A percentile compares a stretch with the other conserved stretches of the same genome.
These are phyloP conservation scores for Diarsia mendica DNA, from an alignment of 2,888 invertebrate species.

Conservation along the genomic window DNA sequence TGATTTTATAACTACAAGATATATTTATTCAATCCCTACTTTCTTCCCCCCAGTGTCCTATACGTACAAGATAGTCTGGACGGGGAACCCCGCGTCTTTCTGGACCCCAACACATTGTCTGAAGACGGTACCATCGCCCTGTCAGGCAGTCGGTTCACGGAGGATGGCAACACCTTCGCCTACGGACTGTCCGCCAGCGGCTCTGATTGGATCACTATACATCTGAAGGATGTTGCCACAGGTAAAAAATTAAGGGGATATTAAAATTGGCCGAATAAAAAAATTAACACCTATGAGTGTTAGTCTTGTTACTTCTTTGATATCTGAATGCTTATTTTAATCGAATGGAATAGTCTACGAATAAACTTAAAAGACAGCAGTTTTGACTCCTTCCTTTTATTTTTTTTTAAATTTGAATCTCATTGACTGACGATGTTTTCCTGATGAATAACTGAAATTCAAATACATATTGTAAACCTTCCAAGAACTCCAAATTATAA, in stretches of 20 bases:
- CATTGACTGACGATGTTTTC: neutral
- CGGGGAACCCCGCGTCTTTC: slow-evolving; percentile 94
- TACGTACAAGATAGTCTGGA: slow-evolving; percentile 96
- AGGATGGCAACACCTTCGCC: slow-evolving; percentile 97
- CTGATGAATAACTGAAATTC: neutral
- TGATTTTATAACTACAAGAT: no score
- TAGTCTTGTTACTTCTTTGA: neutral
- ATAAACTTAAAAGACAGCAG: neutral
- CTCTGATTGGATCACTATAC: slow-evolving; percentile 98
- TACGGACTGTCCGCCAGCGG: slow-evolving; percentile 98
- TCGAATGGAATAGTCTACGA: neutral
- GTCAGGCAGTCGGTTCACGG: slow-evolving; percentile 94
- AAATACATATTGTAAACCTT: neutral
- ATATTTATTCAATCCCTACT: neutral
- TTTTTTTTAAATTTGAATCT: neutral
- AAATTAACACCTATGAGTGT: neutral
- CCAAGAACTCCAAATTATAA: neutral
- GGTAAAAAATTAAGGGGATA: slow-evolving; percentile 82
- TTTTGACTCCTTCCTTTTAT: neutral
- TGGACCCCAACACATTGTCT: slow-evolving; percentile 98
- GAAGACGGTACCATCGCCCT: slow-evolving; percentile 97
- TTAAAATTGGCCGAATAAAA: neutral
- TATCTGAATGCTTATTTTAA: neutral
- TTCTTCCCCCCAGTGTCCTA: slow-evolving; percentile 92
- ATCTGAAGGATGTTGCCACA: slow-evolving; percentile 93